Evolutionary conservation across 53 echinoderm and acorn worm species (phyloP).

Genomic region (Echinometra lucunter): DNA sequence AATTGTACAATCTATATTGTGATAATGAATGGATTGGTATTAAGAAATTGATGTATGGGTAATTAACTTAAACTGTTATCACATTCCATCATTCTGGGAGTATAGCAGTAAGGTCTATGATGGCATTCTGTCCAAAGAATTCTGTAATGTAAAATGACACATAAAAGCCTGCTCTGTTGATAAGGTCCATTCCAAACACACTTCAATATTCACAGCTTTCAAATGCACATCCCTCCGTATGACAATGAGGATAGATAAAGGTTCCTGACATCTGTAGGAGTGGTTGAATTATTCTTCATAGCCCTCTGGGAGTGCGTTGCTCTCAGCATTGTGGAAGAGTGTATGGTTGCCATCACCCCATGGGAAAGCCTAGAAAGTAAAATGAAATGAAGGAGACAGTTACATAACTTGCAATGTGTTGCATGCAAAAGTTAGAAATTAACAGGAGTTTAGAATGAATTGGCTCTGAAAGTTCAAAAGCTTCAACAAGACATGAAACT

Average conservation of each 20-base stretch:
- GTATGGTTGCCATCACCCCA: conserved; percentile 95
- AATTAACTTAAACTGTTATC: neutral
- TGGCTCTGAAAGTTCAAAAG: too few relatives aligned
- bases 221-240: conserved; percentile 5
- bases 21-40: neutral
- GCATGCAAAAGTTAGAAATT: too few relatives aligned
- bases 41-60: too few relatives aligned
- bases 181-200: neutral
- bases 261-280: neutral
- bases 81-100: neutral
- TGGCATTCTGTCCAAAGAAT: neutral
- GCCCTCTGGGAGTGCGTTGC: conserved; percentile 95
- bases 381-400: neutral
- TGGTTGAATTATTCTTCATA: conserved; percentile 78
- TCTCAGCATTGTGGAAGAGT: conserved; percentile 83
- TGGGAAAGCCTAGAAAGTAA: conserved; percentile 79
- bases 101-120: neutral
- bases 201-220: conserved; percentile 27
- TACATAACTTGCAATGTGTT: too few relatives aligned
- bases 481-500: too few relatives aligned
- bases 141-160: neutral
- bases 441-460: too few relatives aligned
- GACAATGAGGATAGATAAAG: neutral
- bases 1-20: neutral
- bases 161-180: neutral